phyloP scores from a whole-genome alignment of 2,113 vertebrate species.

The Meriones unguiculatus region DNA sequence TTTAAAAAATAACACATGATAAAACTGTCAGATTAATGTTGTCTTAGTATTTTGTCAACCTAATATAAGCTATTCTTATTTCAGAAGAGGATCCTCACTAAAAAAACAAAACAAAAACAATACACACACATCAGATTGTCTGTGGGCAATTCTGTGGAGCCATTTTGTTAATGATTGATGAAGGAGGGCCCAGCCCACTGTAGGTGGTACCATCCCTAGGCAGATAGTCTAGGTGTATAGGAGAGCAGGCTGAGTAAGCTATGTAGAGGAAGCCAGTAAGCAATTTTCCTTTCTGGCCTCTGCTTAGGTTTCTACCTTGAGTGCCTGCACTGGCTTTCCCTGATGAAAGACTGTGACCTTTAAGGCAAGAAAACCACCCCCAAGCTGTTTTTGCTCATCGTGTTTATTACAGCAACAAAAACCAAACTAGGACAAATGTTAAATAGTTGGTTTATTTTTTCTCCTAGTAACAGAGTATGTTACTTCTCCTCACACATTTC shows the following conservation, averaged over 20 bases:
- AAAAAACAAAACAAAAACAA: neutral
- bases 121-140: neutral
- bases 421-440: conserved; percentile 49
- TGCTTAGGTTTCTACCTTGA: neutral
- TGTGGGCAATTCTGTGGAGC: neutral
- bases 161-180: neutral
- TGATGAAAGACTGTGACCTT: neutral
- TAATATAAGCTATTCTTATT: neutral
- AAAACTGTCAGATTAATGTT: conserved; percentile 17
- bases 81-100: neutral
- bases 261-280: neutral
- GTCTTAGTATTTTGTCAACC: neutral
- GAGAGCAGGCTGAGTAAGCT: neutral
- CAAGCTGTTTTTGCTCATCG: neutral
- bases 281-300: neutral
- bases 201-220: neutral
- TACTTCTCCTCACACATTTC: conserved; percentile 53
- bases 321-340: neutral
- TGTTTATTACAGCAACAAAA: neutral
- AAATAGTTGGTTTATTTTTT: neutral
- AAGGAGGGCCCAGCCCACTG: neutral
- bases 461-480: conserved; percentile 67
- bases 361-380: neutral
- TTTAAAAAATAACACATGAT: conserved; percentile 45
- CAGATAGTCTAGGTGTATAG: neutral